Percentiles rank a stretch among this genome's conserved stretches.
These are phyloP conservation scores for Acleris laterana DNA, from an alignment of 2,888 invertebrate genomes.

Conservation along the genomic window DNA sequence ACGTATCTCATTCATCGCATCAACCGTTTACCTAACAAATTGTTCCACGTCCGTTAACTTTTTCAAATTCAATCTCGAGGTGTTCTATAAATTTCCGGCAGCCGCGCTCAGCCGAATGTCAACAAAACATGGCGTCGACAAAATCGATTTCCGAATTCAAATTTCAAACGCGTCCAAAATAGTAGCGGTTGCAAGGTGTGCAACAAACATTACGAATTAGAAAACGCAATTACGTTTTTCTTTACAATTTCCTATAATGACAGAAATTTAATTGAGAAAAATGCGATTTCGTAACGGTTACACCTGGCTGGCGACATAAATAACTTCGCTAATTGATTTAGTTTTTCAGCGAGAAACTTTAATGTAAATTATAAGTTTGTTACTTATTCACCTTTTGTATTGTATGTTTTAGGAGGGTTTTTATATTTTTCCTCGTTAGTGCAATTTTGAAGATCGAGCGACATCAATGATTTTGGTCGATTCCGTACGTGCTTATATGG, in stretches of 20 bases:
- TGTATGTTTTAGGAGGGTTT: neutral
- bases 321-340: conserved; percentile 31
- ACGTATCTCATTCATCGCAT: conserved; percentile 57
- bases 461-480: conserved; percentile 80
- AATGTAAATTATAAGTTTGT: conserved; percentile 1
- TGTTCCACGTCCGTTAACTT: conserved; percentile 55
- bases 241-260: conserved; percentile 21
- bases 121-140: conserved; percentile 69
- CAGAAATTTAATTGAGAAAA: conserved; percentile 32
- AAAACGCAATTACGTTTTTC: conserved; percentile 41
- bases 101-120: conserved; percentile 64
- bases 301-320: conserved; percentile 31
- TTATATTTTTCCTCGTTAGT: conserved; percentile 69
- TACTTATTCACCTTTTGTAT: neutral
- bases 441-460: conserved; percentile 75
- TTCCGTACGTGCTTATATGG: conserved; percentile 79
- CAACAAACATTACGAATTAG: conserved; percentile 40
- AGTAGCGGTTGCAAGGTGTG: conserved; percentile 43
- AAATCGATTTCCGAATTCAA: conserved; percentile 68
- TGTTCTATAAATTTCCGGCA: conserved; percentile 65
- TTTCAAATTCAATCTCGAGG: conserved; percentile 60
- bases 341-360: conserved; percentile 40
- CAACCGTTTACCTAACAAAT: conserved; percentile 54
- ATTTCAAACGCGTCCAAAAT: conserved; percentile 53
- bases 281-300: conserved; percentile 57